Conservation (phyloP, 2,113 vertebrate species). For the Condylura cristata region DNA sequence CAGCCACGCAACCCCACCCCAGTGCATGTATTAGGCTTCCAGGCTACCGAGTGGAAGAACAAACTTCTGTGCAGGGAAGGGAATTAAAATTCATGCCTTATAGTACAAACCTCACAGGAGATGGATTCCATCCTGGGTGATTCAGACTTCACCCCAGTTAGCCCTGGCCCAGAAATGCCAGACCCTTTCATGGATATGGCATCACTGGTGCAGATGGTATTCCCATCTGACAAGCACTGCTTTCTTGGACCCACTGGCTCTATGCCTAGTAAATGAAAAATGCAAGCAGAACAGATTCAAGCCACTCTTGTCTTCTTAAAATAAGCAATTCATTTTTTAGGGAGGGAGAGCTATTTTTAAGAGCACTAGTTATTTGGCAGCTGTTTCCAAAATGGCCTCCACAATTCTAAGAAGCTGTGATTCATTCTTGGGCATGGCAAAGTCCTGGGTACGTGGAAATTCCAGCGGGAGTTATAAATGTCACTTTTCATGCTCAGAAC, state of each 20-base stretch:
- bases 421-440: slow-evolving; percentile 26
- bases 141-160: background rate
- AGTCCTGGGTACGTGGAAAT: slow-evolving; percentile 63
- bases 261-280: slow-evolving; percentile 64
- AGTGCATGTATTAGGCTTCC: rapidly evolving
- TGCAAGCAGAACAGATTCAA: slow-evolving; percentile 56
- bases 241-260: slow-evolving; percentile 60
- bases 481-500: slow-evolving; percentile 49
- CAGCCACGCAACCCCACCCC: no score
- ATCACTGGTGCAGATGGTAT: background rate
- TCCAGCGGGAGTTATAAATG: slow-evolving; percentile 63
- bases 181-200: background rate
- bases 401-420: slow-evolving; percentile 66
- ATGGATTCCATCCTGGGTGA: background rate
- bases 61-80: background rate
- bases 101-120: background rate
- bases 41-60: background rate
- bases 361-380: slow-evolving; percentile 53
- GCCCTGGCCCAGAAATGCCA: background rate
- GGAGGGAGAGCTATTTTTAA: slow-evolving; percentile 64
- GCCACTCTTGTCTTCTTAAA: slow-evolving; percentile 65
- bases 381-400: slow-evolving; percentile 58
- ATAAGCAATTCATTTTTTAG: slow-evolving; percentile 66
- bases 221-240: slow-evolving; percentile 51
- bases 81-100: background rate